phyloP scores from a whole-genome alignment of 2,888 invertebrate genomes.

The Euclidia mi region DNA sequence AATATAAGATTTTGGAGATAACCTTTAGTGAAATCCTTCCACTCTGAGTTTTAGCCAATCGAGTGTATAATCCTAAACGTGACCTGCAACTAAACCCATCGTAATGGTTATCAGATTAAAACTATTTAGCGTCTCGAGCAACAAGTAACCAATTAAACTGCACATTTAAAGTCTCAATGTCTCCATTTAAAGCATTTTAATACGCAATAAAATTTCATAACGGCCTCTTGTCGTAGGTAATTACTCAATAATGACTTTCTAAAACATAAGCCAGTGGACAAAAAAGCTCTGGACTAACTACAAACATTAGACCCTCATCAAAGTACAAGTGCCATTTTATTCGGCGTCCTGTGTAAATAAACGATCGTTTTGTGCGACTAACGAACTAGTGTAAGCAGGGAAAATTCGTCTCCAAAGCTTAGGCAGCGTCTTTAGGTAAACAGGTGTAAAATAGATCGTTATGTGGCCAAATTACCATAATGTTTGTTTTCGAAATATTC shows the following conservation, averaged over 20 bases:
- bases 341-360: constrained; percentile 54
- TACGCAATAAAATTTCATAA: constrained; percentile 41
- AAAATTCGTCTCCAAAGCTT: constrained; percentile 79
- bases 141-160: constrained; percentile 42
- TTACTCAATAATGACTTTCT: constrained; percentile 54
- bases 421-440: constrained; percentile 84
- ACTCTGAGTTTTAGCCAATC: constrained; percentile 33
- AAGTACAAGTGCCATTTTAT: constrained; percentile 49
- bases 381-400: constrained; percentile 62
- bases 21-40: constrained; percentile 37
- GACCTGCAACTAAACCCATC: constrained; percentile 30
- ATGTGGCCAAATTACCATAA: constrained; percentile 85
- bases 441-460: constrained; percentile 87
- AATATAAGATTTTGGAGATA: constrained; percentile 37
- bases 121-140: constrained; percentile 31
- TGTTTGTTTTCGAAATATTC: constrained; percentile 88
- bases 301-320: constrained; percentile 59
- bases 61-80: constrained; percentile 36
- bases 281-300: constrained; percentile 51
- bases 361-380: constrained; percentile 55
- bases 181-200: constrained; percentile 32
- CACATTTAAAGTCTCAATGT: constrained; percentile 22
- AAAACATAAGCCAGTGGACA: constrained; percentile 50
- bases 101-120: constrained; percentile 37
- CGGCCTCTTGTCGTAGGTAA: constrained; percentile 37